Percentiles rank a stretch among this genome's conserved stretches.
These are phyloP conservation scores for Rhimphoctona megacephalus DNA, from an alignment of 2,888 invertebrate species.

Conservation along the genomic window DNA sequence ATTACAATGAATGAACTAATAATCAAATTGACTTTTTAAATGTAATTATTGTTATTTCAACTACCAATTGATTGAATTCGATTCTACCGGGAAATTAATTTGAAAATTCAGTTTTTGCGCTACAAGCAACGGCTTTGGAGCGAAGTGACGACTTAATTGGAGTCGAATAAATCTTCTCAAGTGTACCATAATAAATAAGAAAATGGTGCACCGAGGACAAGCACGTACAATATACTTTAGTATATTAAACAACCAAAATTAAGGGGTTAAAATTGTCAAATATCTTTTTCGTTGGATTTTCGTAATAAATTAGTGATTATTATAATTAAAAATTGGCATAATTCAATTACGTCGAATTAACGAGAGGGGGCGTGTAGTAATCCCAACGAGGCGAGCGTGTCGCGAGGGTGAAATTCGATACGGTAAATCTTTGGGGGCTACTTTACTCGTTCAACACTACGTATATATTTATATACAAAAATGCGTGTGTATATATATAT, in stretches of 20 bases:
- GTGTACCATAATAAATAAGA: neutral
- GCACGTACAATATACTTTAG: neutral
- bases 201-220: neutral
- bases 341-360: slow-evolving; percentile 52
- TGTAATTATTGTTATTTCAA: neutral
- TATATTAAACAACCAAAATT: neutral
- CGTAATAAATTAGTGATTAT: neutral
- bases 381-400: slow-evolving; percentile 39
- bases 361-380: slow-evolving; percentile 16
- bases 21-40: neutral
- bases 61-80: neutral
- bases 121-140: neutral
- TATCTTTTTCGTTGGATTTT: neutral
- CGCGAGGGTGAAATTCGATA: slow-evolving; percentile 61
- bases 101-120: neutral
- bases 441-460: slow-evolving; percentile 35
- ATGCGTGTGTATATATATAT: neutral
- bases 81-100: neutral
- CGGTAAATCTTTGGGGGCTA: slow-evolving; percentile 43
- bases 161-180: neutral
- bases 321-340: slow-evolving; percentile 6
- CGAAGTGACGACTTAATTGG: neutral
- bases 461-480: neutral
- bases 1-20: neutral
- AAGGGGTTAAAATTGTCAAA: neutral